Percentiles rank a stretch among this genome's conserved stretches.
These are phyloP conservation scores for Lutjanus erythropterus DNA, from an alignment of 2,113 vertebrate species.

Conservation along the genomic window DNA sequence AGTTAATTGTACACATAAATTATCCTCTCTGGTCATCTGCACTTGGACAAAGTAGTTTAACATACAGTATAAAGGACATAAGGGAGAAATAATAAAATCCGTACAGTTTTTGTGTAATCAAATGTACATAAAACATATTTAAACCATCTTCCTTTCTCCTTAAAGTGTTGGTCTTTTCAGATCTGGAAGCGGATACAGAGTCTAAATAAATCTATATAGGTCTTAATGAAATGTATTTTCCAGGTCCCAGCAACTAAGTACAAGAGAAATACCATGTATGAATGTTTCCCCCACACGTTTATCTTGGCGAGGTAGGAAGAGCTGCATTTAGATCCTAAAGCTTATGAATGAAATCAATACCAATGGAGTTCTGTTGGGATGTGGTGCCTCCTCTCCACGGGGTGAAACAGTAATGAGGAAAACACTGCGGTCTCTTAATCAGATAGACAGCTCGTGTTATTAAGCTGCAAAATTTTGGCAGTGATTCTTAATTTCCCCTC, in stretches of 20 bases:
- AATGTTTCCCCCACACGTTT: conserved; percentile 52
- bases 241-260: conserved; percentile 39
- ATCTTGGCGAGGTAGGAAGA: conserved; percentile 68
- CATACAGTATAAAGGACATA: conserved; percentile 51
- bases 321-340: conserved; percentile 45
- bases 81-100: conserved; percentile 32
- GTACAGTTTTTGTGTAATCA: conserved; percentile 32
- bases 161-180: conserved; percentile 8
- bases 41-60: conserved; percentile 55
- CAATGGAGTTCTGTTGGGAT: conserved; percentile 28
- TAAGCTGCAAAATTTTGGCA: conserved; percentile 16
- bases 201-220: conserved; percentile 29
- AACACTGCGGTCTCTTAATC: conserved; percentile 29
- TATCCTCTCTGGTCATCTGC: conserved; percentile 55
- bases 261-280: conserved; percentile 48
- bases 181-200: conserved; percentile 23
- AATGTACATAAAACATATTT: conserved; percentile 31
- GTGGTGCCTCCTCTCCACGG: conserved; percentile 10
- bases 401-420: conserved; percentile 41
- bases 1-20: conserved; percentile 78
- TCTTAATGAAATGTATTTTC: conserved; percentile 47
- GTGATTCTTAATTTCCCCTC: conserved; percentile 33
- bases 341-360: conserved; percentile 42
- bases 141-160: conserved; percentile 6
- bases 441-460: conserved; percentile 36